phyloP scores from a whole-genome alignment of 2,888 invertebrate genomes.

The Sarcophaga subvicina region DNA sequence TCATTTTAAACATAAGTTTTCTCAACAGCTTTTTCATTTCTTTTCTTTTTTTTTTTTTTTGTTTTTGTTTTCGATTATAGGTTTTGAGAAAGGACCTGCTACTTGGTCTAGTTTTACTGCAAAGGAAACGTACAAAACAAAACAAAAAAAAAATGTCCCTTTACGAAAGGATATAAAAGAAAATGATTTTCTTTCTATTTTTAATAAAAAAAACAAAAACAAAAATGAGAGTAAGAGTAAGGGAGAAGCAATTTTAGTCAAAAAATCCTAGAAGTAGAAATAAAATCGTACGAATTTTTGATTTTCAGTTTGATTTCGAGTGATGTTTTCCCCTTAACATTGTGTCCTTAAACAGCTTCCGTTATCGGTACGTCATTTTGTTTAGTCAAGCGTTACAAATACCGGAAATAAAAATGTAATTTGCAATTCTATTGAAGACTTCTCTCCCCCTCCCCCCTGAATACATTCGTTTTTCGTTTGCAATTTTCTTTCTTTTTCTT shows the following conservation, averaged over 20 bases:
- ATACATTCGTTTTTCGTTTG: too few relatives aligned
- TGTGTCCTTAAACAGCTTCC: conserved; percentile 54
- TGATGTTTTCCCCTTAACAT: conserved; percentile 44
- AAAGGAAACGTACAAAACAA: background rate
- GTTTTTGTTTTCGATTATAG: conserved; percentile 1
- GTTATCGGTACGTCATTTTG: conserved; percentile 74
- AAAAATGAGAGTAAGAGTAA: too few relatives aligned
- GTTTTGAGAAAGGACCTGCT: conserved; percentile 3
- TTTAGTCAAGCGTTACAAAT: conserved; percentile 79
- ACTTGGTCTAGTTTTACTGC: conserved; percentile 21
- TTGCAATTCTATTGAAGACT: conserved; percentile 77
- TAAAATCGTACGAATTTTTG: conserved; percentile 13
- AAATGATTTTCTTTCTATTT: background rate
- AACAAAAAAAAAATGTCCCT: background rate
- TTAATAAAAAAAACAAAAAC: too few relatives aligned
- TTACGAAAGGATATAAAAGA: background rate
- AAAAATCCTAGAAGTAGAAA: background rate
- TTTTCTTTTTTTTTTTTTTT: conserved; percentile 1
- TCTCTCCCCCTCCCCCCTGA: background rate
- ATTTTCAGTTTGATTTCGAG: conserved; percentile 30
- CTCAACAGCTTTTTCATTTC: background rate
- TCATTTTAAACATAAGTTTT: conserved; percentile 45
- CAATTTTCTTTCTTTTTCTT: too few relatives aligned
- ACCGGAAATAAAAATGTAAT: conserved; percentile 80
- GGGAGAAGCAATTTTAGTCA: too few relatives aligned